Evolutionary conservation across 2,797 vertebrate species (phyloP), one percentile per base, ranked within the genome.

Genomic region (Hoplostethus atlanticus): DNA sequence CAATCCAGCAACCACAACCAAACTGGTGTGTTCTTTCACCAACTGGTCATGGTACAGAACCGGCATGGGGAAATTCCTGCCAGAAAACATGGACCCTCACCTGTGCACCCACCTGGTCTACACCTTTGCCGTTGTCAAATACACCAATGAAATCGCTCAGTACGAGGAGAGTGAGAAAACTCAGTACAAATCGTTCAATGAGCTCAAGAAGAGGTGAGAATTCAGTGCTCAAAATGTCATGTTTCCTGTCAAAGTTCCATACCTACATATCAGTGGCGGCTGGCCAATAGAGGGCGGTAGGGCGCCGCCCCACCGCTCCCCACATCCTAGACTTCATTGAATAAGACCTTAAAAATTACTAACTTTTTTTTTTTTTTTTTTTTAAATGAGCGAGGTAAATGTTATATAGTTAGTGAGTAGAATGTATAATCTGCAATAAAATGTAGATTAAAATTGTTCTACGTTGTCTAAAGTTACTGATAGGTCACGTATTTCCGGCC

Each of bases 101-200:
- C 90, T 96, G 28, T 96, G 95, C 28, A 95, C 94, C n/a, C 95
- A 96, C 68, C 75, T 96, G 75, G 81, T 95, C 31, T 95, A 95
- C 48, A 88, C 95, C 60, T 96, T 94, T 57, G 90, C 93, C 7
- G 84, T 92, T 12, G 90, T 95, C 78, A 81, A 83, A 46, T 31
- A 88, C 36, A 67, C 86, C 62, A 91, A 91, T 15, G 74, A 91
- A 81, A 86, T 96, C 47, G 66, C 79, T 4, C 84, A 90, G 11
- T 88, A 79, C 47, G 88, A 93, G 71, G 82, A 68, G 86, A 90
- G 87, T 21, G 94, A 96, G 68, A 73, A 84, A n/a, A 64, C 71
- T 5, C 70, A 93, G 52, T 95, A 94, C 66, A 74, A 79, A 16
- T 79, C 89, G 40, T 92, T 95, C 77, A 92, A 87, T 62, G 73